A percentile compares a stretch with the other conserved stretches of the same genome.
phyloP scores from a whole-genome alignment of 2,113 vertebrate species.

The Myrmophylax atrothorax region DNA sequence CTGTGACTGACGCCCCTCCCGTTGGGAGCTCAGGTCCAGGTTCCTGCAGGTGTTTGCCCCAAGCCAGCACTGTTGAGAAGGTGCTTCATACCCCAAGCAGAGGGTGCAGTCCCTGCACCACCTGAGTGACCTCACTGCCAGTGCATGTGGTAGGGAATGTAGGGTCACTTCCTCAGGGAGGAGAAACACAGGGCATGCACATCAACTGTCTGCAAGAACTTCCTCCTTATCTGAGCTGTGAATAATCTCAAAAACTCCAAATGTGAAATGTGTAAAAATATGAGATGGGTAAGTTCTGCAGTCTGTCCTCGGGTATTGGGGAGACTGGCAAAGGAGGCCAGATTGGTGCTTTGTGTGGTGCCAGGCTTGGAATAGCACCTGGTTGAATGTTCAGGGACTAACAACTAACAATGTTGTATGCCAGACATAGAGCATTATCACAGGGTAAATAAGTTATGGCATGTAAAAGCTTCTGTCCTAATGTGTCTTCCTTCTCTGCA shows the following conservation, averaged over 20 bases:
- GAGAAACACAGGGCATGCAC: not conserved
- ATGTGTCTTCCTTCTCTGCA: not conserved
- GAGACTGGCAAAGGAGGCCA: not conserved
- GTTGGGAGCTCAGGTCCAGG: not conserved
- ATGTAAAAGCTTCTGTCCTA: not conserved
- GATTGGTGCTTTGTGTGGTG: not conserved
- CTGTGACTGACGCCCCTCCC: not conserved
- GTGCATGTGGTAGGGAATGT: not conserved
- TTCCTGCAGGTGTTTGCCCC: not conserved
- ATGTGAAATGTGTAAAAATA: not conserved
- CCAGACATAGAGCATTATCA: not conserved
- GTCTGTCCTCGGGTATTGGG: not conserved
- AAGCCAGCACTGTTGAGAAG: not conserved
- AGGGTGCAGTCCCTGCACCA: not conserved
- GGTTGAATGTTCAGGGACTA: not conserved
- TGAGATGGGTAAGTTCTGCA: rapidly evolving
- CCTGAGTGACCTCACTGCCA: not conserved
- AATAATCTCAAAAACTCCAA: not conserved
- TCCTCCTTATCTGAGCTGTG: not conserved
- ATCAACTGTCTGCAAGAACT: not conserved
- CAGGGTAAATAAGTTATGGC: not conserved
- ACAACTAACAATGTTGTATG: not conserved
- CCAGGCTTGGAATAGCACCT: not conserved
- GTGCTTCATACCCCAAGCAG: not conserved
- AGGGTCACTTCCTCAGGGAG: not conserved